phyloP scores from a whole-genome alignment of 2,113 vertebrate species.

The Cyprinodon tularosa region DNA sequence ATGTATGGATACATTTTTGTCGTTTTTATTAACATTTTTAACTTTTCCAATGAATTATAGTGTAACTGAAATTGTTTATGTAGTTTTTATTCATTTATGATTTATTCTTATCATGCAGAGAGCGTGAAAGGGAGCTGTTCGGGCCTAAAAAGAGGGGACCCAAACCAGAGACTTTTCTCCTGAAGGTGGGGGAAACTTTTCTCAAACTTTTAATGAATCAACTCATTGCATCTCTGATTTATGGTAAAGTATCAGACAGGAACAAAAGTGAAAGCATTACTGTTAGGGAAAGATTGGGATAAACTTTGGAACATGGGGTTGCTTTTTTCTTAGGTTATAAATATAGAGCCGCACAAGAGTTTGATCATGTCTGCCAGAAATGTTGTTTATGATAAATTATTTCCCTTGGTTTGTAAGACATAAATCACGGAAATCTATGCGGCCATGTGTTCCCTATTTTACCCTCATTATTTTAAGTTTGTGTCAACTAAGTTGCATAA shows the following conservation, averaged over 20 bases:
- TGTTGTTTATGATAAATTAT: not conserved
- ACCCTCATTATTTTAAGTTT: not conserved
- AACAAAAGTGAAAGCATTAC: not conserved
- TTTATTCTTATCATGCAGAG: conserved; percentile 72
- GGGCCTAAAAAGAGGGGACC: conserved; percentile 97
- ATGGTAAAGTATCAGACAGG: not conserved
- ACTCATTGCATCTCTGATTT: not conserved
- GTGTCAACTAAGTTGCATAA: no score
- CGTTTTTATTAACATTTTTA: not conserved
- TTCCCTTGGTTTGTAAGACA: not conserved
- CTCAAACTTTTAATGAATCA: not conserved
- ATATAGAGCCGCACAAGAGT: not conserved
- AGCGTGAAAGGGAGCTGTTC: conserved; percentile 93
- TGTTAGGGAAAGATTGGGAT: not conserved
- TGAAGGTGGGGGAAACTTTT: conserved; percentile 84
- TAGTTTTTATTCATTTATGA: not conserved
- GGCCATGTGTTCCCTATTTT: not conserved
- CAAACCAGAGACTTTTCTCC: conserved; percentile 94
- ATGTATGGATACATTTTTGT: not conserved
- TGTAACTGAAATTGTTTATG: not conserved
- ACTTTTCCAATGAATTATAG: not conserved
- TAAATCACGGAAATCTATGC: not conserved
- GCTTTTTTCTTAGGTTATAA: not conserved
- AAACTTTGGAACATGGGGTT: not conserved
- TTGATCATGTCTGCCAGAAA: not conserved